These are phyloP conservation scores for Holcopasites calliopsidis DNA, from an alignment of 1,140 invertebrate genomes.

Conservation along the genomic window DNA sequence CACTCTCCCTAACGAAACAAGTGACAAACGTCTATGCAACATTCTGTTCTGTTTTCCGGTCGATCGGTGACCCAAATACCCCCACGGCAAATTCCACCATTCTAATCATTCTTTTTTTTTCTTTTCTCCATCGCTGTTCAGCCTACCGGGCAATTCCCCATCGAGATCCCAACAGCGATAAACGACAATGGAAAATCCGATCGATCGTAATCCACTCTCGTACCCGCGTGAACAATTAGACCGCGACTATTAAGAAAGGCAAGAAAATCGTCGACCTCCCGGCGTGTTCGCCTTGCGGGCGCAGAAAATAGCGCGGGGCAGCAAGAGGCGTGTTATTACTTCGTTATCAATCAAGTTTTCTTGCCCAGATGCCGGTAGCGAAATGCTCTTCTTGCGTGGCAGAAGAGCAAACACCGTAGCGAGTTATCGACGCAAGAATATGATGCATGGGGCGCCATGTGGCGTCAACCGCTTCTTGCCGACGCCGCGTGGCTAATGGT, in stretches of 20 bases:
- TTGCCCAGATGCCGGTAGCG: conserved; percentile 59
- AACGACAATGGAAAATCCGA: background rate
- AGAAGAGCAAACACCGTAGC: conserved; percentile 56
- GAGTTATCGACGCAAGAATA: conserved; percentile 65
- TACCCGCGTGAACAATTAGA: conserved; percentile 28
- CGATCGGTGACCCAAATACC: background rate
- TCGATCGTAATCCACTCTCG: conserved; percentile 31
- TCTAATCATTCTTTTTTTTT: background rate
- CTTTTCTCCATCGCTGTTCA: background rate
- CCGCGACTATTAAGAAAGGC: background rate
- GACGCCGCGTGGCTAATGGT: conserved; percentile 44
- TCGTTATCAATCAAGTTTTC: conserved; percentile 73
- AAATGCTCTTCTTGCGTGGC: conserved; percentile 62
- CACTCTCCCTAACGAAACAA: background rate
- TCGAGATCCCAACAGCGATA: background rate
- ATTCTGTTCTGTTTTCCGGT: conserved; percentile 6
- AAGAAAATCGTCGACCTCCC: background rate
- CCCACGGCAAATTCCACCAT: background rate
- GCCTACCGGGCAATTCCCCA: background rate
- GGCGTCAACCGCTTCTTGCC: conserved; percentile 59
- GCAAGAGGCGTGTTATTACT: conserved; percentile 67
- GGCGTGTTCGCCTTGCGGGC: background rate
- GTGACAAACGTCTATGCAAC: background rate
- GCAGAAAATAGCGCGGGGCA: conserved; percentile 22
- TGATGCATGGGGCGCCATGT: conserved; percentile 67